Percentiles rank a stretch among this genome's conserved stretches.
These are phyloP conservation scores for Drosophila lacertosa DNA, from an alignment of 1,140 invertebrate species.

Conservation along the genomic window DNA sequence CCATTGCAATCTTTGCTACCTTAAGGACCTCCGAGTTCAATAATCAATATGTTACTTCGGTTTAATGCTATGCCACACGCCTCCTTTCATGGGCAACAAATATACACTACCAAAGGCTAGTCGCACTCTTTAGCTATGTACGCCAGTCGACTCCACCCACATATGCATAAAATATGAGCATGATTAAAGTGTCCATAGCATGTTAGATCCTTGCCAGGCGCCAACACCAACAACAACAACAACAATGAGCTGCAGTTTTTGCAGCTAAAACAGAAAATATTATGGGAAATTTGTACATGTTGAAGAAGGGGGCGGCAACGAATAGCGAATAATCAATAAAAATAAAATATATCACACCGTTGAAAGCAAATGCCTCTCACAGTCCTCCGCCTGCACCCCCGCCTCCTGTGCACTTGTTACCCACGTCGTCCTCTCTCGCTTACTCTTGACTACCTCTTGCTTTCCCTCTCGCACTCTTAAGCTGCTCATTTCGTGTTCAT, in stretches of 20 bases:
- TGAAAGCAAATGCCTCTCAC: slow-evolving; percentile 39
- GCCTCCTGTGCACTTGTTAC: background rate
- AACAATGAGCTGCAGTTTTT: slow-evolving; percentile 28
- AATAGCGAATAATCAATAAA: slow-evolving; percentile 77
- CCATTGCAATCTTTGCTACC: no score
- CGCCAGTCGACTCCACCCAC: slow-evolving; percentile 20
- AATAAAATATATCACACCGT: slow-evolving; percentile 81
- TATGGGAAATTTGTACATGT: slow-evolving; percentile 64
- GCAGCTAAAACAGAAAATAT: slow-evolving; percentile 60
- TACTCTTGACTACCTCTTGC: background rate
- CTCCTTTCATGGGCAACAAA: background rate
- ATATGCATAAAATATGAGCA: slow-evolving; percentile 75
- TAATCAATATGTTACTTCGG: background rate
- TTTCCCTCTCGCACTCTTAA: slow-evolving; percentile 16
- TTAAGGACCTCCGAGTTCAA: no score
- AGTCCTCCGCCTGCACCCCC: slow-evolving; percentile 25
- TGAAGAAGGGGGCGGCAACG: slow-evolving; percentile 41
- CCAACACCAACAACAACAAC: slow-evolving; percentile 18
- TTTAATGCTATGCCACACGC: slow-evolving; percentile 5
- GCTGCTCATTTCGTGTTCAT: slow-evolving; percentile 80
- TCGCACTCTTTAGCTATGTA: background rate
- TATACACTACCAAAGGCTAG: background rate
- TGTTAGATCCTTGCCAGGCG: slow-evolving; percentile 62
- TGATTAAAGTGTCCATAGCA: slow-evolving; percentile 77
- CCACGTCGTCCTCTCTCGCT: slow-evolving; percentile 10